Conservation (phyloP, 2,113 vertebrate species). For the Neopipo cinnamomea region DNA sequence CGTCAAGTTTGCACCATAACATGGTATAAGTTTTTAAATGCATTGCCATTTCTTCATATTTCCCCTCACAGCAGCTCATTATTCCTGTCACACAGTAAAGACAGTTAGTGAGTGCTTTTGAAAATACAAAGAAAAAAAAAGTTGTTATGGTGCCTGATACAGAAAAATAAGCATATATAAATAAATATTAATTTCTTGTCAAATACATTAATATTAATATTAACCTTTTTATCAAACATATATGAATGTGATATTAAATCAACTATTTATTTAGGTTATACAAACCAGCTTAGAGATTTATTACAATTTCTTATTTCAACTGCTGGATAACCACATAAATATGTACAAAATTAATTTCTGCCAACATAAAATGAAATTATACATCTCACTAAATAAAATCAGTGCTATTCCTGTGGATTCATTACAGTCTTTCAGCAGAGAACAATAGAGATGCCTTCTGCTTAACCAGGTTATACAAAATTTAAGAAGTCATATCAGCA, state of each 20-base stretch:
- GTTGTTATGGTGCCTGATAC: not conserved
- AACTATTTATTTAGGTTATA: not conserved
- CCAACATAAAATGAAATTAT: not conserved
- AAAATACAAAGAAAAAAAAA: not conserved
- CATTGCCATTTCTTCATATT: not conserved
- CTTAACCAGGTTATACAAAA: not conserved
- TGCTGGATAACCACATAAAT: not conserved
- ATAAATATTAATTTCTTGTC: not conserved
- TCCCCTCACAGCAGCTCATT: not conserved
- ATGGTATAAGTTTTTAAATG: not conserved
- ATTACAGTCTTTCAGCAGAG: not conserved
- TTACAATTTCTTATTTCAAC: not conserved
- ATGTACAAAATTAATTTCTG: not conserved
- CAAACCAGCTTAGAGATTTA: not conserved
- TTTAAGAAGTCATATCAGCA: not conserved
- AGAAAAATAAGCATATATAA: not conserved
- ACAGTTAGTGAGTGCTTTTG: not conserved
- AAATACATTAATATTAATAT: not conserved
- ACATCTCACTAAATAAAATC: not conserved
- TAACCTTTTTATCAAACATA: fast-evolving
- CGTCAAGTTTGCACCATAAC: not conserved
- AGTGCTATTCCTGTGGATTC: not conserved
- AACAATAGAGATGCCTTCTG: not conserved
- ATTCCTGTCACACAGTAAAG: not conserved
- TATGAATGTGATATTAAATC: not conserved